Evolutionary conservation across 2,113 vertebrate genomes (phyloP).

Genomic region (Azemiops feae): DNA sequence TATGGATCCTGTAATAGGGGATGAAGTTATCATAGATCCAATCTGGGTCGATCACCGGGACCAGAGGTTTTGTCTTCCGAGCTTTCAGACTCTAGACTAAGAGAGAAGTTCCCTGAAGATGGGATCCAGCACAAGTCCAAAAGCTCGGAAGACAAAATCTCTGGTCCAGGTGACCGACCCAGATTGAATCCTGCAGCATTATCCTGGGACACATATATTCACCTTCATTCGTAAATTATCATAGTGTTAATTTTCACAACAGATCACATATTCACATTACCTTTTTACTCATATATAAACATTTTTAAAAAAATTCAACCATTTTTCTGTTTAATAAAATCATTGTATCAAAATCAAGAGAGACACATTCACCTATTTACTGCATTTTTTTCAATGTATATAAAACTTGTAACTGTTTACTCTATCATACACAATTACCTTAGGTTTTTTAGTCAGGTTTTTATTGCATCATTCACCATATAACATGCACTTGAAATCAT

Average conservation of each 20-base stretch:
- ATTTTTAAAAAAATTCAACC: no score
- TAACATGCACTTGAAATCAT: background rate
- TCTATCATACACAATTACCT: background rate
- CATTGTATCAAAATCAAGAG: background rate
- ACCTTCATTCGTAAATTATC: background rate
- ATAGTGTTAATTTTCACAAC: background rate
- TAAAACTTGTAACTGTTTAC: background rate
- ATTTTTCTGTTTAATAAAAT: background rate
- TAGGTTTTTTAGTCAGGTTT: background rate
- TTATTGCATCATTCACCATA: background rate
- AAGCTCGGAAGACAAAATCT: background rate
- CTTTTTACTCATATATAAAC: background rate
- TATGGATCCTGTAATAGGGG: background rate
- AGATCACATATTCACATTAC: background rate
- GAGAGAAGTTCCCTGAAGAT: background rate
- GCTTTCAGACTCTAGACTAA: no score
- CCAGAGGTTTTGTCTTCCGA: no score
- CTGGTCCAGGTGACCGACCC: background rate
- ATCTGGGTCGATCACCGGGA: no score
- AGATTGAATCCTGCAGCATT: background rate
- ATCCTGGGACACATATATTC: background rate
- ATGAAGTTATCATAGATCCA: background rate
- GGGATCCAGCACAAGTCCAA: background rate
- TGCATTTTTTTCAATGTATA: background rate
- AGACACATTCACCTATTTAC: no score